Conservation (phyloP, 1,140 invertebrate genomes). For the Pentalonia nigronervosa region DNA sequence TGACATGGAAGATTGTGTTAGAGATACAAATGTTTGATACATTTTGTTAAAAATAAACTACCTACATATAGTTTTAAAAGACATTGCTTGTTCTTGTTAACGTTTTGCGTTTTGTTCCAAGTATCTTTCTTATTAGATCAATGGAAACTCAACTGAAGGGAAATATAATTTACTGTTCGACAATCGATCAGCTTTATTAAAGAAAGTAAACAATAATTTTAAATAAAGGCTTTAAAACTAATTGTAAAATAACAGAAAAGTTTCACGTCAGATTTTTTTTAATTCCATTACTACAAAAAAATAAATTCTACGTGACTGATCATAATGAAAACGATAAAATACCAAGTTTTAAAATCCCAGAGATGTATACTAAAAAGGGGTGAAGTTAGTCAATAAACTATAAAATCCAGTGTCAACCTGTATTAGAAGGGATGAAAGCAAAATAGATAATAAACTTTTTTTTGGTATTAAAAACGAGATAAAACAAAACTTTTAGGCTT, state of each 20-base stretch:
- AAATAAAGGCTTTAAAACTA: background rate
- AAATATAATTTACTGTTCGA: slow-evolving; percentile 7
- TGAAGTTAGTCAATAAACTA: slow-evolving; percentile 10
- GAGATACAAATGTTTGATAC: background rate
- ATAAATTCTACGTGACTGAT: slow-evolving; percentile 33
- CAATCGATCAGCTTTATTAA: background rate
- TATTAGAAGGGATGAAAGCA: background rate
- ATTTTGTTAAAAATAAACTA: background rate
- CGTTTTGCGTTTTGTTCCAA: background rate
- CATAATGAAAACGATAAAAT: slow-evolving; percentile 34
- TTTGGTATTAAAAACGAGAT: background rate
- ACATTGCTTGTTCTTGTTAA: background rate
- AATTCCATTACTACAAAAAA: background rate
- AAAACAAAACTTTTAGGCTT: slow-evolving; percentile 36
- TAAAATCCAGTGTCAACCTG: slow-evolving; percentile 26
- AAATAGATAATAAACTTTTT: slow-evolving; percentile 9
- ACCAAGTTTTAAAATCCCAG: background rate
- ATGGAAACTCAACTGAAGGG: background rate
- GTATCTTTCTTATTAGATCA: background rate
- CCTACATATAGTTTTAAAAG: background rate
- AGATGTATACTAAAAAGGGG: background rate
- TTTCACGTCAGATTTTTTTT: background rate
- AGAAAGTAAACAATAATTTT: background rate
- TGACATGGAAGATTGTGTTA: background rate
- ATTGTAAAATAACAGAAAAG: background rate